Percentiles rank a stretch among this genome's conserved stretches.
Evolutionary conservation across 2,113 vertebrate species (phyloP).

Genomic region (Aphyosemion australe): DNA sequence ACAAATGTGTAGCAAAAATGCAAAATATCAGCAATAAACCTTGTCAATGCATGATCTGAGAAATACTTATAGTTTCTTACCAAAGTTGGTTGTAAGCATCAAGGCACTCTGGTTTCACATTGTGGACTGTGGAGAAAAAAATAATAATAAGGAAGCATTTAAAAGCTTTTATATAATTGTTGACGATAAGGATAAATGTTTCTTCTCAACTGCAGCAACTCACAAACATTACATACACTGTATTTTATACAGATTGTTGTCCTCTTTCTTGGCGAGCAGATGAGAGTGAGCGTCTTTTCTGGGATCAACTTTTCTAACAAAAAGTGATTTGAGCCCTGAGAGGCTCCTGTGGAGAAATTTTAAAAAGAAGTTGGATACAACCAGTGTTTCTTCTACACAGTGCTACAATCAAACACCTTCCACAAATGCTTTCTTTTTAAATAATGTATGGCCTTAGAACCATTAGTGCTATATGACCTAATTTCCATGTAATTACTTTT

Average conservation of each 20-base stretch:
- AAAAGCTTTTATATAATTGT: slow-evolving; percentile 4
- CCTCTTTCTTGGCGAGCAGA: slow-evolving; percentile 94
- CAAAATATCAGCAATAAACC: neutral
- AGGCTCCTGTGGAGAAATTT: slow-evolving; percentile 75
- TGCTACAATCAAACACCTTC: neutral
- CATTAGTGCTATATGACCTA: neutral
- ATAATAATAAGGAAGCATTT: neutral
- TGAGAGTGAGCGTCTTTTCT: slow-evolving; percentile 97
- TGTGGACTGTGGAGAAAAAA: slow-evolving; percentile 90
- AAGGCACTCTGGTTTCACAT: slow-evolving; percentile 96
- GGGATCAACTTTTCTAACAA: slow-evolving; percentile 95
- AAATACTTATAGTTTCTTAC: slow-evolving; percentile 74
- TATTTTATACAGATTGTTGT: slow-evolving; percentile 95
- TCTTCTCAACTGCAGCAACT: neutral
- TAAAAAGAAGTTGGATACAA: neutral
- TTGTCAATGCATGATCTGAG: neutral
- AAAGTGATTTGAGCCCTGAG: slow-evolving; percentile 91
- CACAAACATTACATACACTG: slow-evolving; percentile 85
- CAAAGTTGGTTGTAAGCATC: slow-evolving; percentile 96
- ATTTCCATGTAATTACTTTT: neutral
- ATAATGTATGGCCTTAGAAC: neutral
- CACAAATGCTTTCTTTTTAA: neutral
- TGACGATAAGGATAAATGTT: neutral
- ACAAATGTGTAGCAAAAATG: slow-evolving; percentile 12
- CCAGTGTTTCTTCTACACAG: neutral